Conservation (phyloP, 2,797 vertebrate genomes). For the Alauda arvensis region DNA sequence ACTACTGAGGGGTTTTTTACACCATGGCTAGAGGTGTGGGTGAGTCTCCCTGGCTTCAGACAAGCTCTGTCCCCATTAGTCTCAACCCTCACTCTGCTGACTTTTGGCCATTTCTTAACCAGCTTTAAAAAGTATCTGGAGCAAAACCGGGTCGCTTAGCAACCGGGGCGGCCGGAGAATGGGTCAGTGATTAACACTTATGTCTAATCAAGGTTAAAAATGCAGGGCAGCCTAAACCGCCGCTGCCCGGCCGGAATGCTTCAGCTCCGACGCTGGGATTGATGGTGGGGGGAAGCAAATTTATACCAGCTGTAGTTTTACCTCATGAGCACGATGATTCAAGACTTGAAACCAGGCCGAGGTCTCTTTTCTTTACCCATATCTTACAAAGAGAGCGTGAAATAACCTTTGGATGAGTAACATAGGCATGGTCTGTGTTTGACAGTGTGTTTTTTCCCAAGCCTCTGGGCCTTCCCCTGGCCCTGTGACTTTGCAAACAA, state of each 20-base stretch:
- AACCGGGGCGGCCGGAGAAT: conserved; percentile 50
- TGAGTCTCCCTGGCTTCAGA: not conserved
- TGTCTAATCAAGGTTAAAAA: conserved; percentile 56
- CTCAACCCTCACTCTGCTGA: conserved; percentile 22
- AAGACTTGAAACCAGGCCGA: not conserved
- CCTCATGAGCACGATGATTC: not conserved
- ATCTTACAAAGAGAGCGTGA: not conserved
- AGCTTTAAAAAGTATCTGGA: conserved; percentile 54
- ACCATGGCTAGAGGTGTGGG: accelerated
- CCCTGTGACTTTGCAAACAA: not conserved
- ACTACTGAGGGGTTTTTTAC: accelerated
- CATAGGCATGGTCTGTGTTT: not conserved
- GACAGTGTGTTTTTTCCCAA: not conserved
- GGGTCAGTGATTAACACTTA: conserved; percentile 68
- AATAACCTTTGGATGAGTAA: not conserved
- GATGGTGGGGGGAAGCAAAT: not conserved
- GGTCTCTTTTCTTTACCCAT: not conserved
- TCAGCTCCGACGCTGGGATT: not conserved
- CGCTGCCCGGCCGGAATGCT: not conserved
- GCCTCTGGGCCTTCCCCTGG: not conserved
- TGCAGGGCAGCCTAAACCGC: not conserved
- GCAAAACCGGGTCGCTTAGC: conserved; percentile 59
- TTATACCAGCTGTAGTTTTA: not conserved
- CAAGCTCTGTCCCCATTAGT: not conserved
- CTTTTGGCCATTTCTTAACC: conserved; percentile 36